Base-by-base conservation (phyloP, 2,888 invertebrate species). In the Gonocerus acuteangulatus region DNA sequence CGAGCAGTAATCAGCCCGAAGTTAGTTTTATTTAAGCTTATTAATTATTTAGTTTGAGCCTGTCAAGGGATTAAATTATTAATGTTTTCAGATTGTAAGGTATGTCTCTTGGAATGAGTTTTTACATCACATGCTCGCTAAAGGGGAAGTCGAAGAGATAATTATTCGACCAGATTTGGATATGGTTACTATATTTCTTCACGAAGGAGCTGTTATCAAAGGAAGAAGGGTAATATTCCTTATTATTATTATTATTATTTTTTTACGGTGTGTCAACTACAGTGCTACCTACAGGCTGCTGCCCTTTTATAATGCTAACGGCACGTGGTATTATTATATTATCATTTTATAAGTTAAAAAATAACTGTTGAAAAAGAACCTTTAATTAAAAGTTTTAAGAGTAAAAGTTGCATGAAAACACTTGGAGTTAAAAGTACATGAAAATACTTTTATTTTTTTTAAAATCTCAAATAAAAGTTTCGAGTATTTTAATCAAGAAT, bases 91-190 rank as follows among this genome's bases (percentile, higher is more conserved):
- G 69, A 58, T 68, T 22, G 64, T 70, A 21, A 62, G 69, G 18
- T 89, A 87, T 73, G 87, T 94, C 1, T 90, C 93, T 0, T 97
- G 96, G 96, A 93, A 94, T 75, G 95, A 96, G 76, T 97, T 97
- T 77, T 83, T 94, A 0, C 87, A 95, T 74, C 87, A 93, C 65
- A 91, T 97, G 89, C 75, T 97, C 59, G 85, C 89, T 0, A 91
- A 89, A 72, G 96, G 96, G 13, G 95, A 96, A 78, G 95, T 95
- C 0, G 87, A 90, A 69, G 87, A 91, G 74, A 76, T 93, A 9
- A 83, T 90, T 65, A 85, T 95, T 1, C 77, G 87, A 42, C 93
- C 93, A 0, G 91, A 91, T 71, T 77, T 86, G 69, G 89, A 91
- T 71, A 82, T 89, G 69, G 91, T 90, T 6, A 88, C 89, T 1